Percentiles rank a stretch among this genome's conserved stretches.
Conservation (phyloP, 1,140 invertebrate genomes). For the Hyphantria cunea region DNA sequence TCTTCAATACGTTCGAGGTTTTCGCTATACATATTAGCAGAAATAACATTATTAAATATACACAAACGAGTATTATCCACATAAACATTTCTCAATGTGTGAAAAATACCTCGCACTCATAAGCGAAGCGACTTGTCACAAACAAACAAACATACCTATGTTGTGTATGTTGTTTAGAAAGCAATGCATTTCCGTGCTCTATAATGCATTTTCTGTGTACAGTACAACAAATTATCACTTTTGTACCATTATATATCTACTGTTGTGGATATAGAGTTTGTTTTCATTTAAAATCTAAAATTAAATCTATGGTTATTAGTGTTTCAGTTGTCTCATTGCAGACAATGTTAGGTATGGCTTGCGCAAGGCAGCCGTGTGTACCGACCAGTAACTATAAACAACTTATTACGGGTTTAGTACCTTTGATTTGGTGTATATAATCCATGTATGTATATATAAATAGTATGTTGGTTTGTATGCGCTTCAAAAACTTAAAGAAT, state of each 20-base stretch:
- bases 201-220: slow-evolving; percentile 41
- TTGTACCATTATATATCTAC: slow-evolving; percentile 12
- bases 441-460: too few relatives aligned
- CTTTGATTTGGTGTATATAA: too few relatives aligned
- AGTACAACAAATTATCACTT: slow-evolving; percentile 29
- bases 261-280: slow-evolving; percentile 20
- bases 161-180: slow-evolving; percentile 42
- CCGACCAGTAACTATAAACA: too few relatives aligned
- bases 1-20: too few relatives aligned
- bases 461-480: too few relatives aligned
- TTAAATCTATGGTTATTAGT: slow-evolving; percentile 25
- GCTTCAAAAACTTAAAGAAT: too few relatives aligned
- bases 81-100: too few relatives aligned
- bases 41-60: too few relatives aligned
- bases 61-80: too few relatives aligned
- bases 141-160: too few relatives aligned
- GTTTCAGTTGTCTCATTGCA: slow-evolving; percentile 21
- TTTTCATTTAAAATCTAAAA: slow-evolving; percentile 16
- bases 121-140: slow-evolving; percentile 19
- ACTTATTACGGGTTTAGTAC: too few relatives aligned
- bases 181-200: slow-evolving; percentile 40
- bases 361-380: slow-evolving; percentile 11
- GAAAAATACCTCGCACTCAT: slow-evolving; percentile 1
- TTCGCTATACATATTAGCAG: too few relatives aligned
- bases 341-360: slow-evolving; percentile 27